These are phyloP conservation scores for Rhynchonema sp. DNA, from an alignment of 2,888 invertebrate genomes.

Conservation along the genomic window DNA sequence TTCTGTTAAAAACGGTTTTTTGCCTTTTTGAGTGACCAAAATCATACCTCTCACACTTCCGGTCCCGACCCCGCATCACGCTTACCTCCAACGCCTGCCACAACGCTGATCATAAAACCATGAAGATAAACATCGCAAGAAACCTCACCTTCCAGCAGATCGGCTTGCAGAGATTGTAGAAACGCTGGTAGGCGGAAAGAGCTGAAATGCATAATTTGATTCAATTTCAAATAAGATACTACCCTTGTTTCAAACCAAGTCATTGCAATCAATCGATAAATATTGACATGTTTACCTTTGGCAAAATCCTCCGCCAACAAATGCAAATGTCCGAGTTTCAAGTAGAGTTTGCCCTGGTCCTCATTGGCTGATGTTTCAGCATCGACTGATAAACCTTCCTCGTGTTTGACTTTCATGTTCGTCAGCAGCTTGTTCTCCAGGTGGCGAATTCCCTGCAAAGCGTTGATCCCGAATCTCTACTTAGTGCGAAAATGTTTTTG, in stretches of 20 bases:
- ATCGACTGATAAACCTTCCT: neutral
- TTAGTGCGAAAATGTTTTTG: too few species aligned
- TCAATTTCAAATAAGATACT: neutral
- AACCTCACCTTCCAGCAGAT: slow-evolving; percentile 46
- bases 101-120: neutral
- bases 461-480: too few species aligned
- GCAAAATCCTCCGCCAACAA: slow-evolving; percentile 73
- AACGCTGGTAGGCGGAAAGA: slow-evolving; percentile 88
- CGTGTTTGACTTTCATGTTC: neutral
- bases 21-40: too few species aligned
- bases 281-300: too few species aligned
- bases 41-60: too few species aligned
- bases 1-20: too few species aligned
- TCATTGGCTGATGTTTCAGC: slow-evolving; percentile 27
- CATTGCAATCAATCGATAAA: too few species aligned
- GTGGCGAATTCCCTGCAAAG: neutral
- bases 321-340: slow-evolving; percentile 85
- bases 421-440: neutral
- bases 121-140: neutral
- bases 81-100: neutral
- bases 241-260: neutral
- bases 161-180: slow-evolving; percentile 45
- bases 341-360: slow-evolving; percentile 71
- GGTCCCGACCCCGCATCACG: too few species aligned
- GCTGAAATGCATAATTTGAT: slow-evolving; percentile 42